Evolutionary conservation across 2,113 vertebrate genomes (phyloP).

Genomic region (Amia ocellicauda): DNA sequence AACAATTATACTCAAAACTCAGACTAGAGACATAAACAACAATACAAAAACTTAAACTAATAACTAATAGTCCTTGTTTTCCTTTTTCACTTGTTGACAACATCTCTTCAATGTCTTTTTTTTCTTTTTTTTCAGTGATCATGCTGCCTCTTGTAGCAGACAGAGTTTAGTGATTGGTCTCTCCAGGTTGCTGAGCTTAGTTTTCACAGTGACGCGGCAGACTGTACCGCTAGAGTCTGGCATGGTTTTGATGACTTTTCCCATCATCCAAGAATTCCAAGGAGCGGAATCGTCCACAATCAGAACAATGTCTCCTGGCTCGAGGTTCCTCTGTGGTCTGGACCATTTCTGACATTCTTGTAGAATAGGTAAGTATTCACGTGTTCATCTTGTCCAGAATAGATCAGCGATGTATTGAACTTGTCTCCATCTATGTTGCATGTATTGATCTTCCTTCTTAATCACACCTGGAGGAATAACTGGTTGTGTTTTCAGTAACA

Average conservation of each 20-base stretch:
- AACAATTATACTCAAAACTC: not conserved
- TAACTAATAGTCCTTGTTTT: not conserved
- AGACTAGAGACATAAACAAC: too few relatives aligned
- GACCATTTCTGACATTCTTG: constrained; percentile 14
- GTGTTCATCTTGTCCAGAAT: not conserved
- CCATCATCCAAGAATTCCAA: constrained; percentile 15
- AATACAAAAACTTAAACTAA: not conserved
- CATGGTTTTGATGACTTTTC: constrained; percentile 8
- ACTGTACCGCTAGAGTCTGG: constrained; percentile 12
- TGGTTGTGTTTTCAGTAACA: constrained; percentile 1
- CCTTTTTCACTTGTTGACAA: not conserved
- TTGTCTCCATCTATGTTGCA: not conserved
- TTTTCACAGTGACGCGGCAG: not conserved
- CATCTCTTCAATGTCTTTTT: too few relatives aligned
- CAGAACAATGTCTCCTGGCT: constrained; percentile 14
- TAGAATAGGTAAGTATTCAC: constrained; percentile 3
- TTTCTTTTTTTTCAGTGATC: too few relatives aligned
- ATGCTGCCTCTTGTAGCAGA: too few relatives aligned
- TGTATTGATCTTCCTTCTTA: not conserved
- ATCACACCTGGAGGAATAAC: constrained; percentile 6
- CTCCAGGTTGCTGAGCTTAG: not conserved
- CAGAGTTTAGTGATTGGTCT: not conserved
- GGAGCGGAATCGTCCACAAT: constrained; percentile 7
- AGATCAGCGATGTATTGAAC: constrained; percentile 9
- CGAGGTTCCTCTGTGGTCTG: not conserved